Evolutionary conservation across 2,797 vertebrate species (phyloP).

Genomic region (Chaenodraco wilsoni): DNA sequence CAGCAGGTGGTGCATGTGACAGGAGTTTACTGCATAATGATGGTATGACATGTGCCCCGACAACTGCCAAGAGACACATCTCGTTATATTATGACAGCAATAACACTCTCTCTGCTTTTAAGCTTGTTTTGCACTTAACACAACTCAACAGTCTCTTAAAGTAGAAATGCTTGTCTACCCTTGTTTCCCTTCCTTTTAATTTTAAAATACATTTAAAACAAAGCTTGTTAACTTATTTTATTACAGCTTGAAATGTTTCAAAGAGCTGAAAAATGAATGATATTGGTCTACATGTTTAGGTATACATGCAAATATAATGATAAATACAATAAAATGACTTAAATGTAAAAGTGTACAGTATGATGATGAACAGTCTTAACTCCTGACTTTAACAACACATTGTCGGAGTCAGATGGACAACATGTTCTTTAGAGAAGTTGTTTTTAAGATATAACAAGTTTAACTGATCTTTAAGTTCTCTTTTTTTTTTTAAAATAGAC

Average conservation of each 20-base stretch:
- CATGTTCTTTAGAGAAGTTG: background rate
- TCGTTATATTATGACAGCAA: background rate
- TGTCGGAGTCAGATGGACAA: background rate
- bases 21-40: conserved; percentile 18
- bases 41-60: conserved; percentile 17
- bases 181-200: background rate
- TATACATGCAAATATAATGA: background rate
- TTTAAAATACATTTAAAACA: conserved; percentile 5
- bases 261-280: background rate
- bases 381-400: background rate
- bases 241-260: background rate
- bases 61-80: background rate
- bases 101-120: background rate
- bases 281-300: background rate
- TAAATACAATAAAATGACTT: conserved; percentile 1
- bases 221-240: background rate
- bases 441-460: conserved; percentile 37
- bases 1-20: conserved; percentile 75
- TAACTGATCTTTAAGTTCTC: conserved; percentile 44
- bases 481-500: conserved; percentile 49
- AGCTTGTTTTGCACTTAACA: background rate
- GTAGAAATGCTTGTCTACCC: background rate
- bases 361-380: background rate
- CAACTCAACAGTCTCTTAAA: background rate
- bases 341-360: background rate